A percentile compares a stretch with the other conserved stretches of the same genome.
Evolutionary conservation across 2,888 invertebrate species (phyloP).

Genomic region (Trissolcus japonicus): DNA sequence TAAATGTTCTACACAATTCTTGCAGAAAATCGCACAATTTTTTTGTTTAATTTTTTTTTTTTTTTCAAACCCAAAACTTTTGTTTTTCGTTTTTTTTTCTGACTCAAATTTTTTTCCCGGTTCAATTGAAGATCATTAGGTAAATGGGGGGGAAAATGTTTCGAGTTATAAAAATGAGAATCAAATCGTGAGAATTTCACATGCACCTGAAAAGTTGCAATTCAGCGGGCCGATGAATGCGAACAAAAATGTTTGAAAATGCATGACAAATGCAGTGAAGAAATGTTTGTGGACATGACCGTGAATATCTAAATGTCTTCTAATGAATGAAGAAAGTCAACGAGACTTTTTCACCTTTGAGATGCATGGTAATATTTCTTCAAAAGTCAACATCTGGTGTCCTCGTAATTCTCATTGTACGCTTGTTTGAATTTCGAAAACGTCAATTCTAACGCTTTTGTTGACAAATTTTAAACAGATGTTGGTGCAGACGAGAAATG

Average conservation of each 20-base stretch:
- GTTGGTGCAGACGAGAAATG: conserved; percentile 6
- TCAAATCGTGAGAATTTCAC: conserved; percentile 1
- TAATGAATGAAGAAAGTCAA: conserved; percentile 32
- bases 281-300: conserved; percentile 42
- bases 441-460: conserved; percentile 19
- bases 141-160: background rate
- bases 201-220: background rate
- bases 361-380: conserved; percentile 38
- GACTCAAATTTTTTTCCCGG: background rate
- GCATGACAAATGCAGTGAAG: conserved; percentile 35
- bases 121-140: background rate
- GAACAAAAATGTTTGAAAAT: conserved; percentile 12
- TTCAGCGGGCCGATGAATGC: conserved; percentile 5
- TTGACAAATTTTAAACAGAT: conserved; percentile 17
- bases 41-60: background rate
- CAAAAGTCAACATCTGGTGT: conserved; percentile 24
- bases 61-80: background rate
- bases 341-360: conserved; percentile 23
- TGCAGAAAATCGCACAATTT: conserved; percentile 2
- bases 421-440: conserved; percentile 8
- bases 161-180: too few relatives aligned
- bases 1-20: background rate
- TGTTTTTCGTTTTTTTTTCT: background rate
- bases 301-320: conserved; percentile 35
- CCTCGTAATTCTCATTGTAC: conserved; percentile 7